Evolutionary conservation across 2,797 vertebrate species (phyloP).

Genomic region (Erethizon dorsatum): DNA sequence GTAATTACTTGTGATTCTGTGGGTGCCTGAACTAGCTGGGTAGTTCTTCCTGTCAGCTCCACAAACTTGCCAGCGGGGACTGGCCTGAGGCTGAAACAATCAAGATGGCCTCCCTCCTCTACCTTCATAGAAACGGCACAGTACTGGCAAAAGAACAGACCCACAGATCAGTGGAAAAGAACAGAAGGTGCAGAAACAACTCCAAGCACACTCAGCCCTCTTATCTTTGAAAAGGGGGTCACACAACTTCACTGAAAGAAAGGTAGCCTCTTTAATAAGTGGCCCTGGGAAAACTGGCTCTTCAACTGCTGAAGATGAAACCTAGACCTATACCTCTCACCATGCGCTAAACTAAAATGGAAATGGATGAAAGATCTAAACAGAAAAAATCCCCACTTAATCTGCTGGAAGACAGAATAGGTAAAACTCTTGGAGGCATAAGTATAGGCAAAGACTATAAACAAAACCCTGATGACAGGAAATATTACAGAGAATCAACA

Average conservation of each 20-base stretch:
- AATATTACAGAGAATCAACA: background rate
- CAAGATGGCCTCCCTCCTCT: background rate
- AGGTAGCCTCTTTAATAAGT: background rate
- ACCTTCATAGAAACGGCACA: background rate
- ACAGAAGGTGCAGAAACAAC: background rate
- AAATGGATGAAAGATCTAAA: background rate
- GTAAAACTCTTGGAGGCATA: background rate
- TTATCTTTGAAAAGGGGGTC: background rate
- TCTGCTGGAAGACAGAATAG: background rate
- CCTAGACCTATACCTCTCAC: background rate
- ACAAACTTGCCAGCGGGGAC: background rate
- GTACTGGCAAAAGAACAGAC: background rate
- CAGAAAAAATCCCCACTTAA: background rate
- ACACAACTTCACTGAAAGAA: background rate
- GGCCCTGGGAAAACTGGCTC: background rate
- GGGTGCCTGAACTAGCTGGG: background rate
- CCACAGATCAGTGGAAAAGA: background rate
- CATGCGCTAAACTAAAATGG: background rate
- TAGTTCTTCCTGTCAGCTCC: background rate
- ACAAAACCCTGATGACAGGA: background rate
- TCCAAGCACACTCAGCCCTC: background rate
- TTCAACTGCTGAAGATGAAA: background rate
- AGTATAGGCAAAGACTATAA: background rate
- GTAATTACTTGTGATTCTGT: background rate
- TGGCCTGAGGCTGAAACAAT: background rate